These are phyloP conservation scores for Steinernema scapterisci DNA, from an alignment of 2,888 invertebrate species.

Conservation along the genomic window DNA sequence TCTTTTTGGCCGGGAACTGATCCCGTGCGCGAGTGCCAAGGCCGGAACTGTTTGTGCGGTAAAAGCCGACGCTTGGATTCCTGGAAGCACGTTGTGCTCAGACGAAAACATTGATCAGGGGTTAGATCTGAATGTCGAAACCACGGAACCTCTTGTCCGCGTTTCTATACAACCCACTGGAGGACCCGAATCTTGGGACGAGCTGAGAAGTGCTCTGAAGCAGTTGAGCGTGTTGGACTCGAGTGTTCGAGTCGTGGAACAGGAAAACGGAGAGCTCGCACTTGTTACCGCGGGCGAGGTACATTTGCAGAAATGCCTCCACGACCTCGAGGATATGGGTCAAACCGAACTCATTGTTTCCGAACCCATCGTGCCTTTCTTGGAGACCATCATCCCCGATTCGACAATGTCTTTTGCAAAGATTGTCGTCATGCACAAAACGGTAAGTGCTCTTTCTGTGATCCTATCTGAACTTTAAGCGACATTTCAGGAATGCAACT, in stretches of 20 bases:
- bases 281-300: slow-evolving; percentile 94
- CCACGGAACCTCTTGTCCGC: slow-evolving; percentile 84
- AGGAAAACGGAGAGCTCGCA: slow-evolving; percentile 93
- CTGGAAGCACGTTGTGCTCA: slow-evolving; percentile 77
- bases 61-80: slow-evolving; percentile 45
- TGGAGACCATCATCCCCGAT: slow-evolving; percentile 83
- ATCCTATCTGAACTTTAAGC: not conserved
- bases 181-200: slow-evolving; percentile 52
- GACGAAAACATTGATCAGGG: slow-evolving; percentile 73
- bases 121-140: slow-evolving; percentile 82
- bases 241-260: slow-evolving; percentile 72
- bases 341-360: slow-evolving; percentile 74
- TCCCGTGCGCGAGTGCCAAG: slow-evolving; percentile 73
- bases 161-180: slow-evolving; percentile 85
- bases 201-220: slow-evolving; percentile 52
- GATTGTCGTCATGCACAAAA: slow-evolving; percentile 51
- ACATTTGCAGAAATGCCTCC: slow-evolving; percentile 88
- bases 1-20: slow-evolving; percentile 89
- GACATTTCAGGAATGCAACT: slow-evolving; percentile 53
- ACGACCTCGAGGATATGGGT: slow-evolving; percentile 77
- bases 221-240: slow-evolving; percentile 57
- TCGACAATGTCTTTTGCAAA: slow-evolving; percentile 47
- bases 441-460: slow-evolving; percentile 43
- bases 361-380: slow-evolving; percentile 91
- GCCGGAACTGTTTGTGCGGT: slow-evolving; percentile 59